Base-by-base conservation (phyloP, 1,140 invertebrate genomes). In the Drosophila funebris region DNA sequence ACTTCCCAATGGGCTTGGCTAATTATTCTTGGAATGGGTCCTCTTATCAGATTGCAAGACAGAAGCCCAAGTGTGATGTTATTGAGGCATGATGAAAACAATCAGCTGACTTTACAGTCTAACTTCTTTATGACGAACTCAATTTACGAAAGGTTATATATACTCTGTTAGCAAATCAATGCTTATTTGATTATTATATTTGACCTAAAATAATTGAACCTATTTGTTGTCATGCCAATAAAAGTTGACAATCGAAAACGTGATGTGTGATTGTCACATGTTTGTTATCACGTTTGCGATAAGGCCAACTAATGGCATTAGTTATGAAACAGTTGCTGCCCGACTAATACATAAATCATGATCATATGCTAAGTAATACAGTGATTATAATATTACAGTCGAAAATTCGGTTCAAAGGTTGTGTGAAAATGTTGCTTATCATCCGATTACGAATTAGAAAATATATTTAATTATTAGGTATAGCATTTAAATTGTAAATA, bases 201-300 rank as follows among this genome's bases (percentile, higher is more conserved):
- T 41, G 39, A 5, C 39, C 9, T 16, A 36, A 13, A 5, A 33
- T 14, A 54, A 36, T 8, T 39, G 14, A 14, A 29, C 2, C 6
- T 5, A 27, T 14, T 14, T 57, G 61, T 57, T 71, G 68, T 43
- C 33, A 71, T 4, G 68, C 52, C 29, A n/a, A n/a, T 3, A 20
- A 52, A 44, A 61, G 31, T 31, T 37, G 43, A 22, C 20, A 14
- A 16, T 11, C 7, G 6, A n/a, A 41, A 72, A 72, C 69, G 69
- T 72, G 69, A 57, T 56, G 13, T 16, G 29, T 13, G 61, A 58
- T 67, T 43, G 62, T 67, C 62, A 72, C 69, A 72, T 53, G 69
- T 11, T 11, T 13, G 14, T 67, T 72, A 72, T 72, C 69, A 72
- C 69, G 69, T 72, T 72, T 67, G 8, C 14, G 69, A 72, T 72